Percentiles rank a stretch among this genome's conserved stretches.
Evolutionary conservation across 2,888 invertebrate genomes (phyloP).

Genomic region (Nomada ruficornis): DNA sequence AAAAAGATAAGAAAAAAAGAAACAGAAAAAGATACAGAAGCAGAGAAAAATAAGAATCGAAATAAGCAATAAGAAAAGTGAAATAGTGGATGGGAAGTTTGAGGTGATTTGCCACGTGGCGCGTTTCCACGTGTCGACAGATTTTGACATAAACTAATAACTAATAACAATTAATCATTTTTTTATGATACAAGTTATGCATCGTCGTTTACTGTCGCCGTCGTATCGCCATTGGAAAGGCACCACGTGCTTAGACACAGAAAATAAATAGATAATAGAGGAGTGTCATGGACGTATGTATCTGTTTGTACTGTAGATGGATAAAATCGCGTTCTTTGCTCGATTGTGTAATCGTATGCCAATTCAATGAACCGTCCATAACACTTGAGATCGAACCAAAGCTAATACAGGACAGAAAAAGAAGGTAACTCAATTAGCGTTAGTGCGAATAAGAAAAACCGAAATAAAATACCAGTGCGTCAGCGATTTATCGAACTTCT

Average conservation of each 20-base stretch:
- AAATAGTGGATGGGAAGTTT: slow-evolving; percentile 4
- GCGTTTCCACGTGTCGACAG: slow-evolving; percentile 16
- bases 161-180: not conserved
- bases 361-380: slow-evolving; percentile 27
- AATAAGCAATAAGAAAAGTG: slow-evolving; percentile 21
- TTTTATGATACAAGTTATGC: not conserved
- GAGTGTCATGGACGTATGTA: slow-evolving; percentile 50
- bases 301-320: no score
- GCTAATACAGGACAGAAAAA: slow-evolving; percentile 1
- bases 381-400: slow-evolving; percentile 14
- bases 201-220: not conserved
- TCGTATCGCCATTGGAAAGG: slow-evolving; percentile 16
- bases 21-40: slow-evolving; percentile 8
- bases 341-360: not conserved
- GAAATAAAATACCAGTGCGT: slow-evolving; percentile 28
- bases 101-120: slow-evolving; percentile 1
- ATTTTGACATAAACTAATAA: not conserved
- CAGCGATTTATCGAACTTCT: slow-evolving; percentile 36
- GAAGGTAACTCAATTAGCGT: slow-evolving; percentile 28
- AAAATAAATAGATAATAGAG: slow-evolving; percentile 39
- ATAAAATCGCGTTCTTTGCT: not conserved
- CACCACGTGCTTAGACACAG: slow-evolving; percentile 43
- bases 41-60: slow-evolving; percentile 53
- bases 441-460: slow-evolving; percentile 7
- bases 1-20: slow-evolving; percentile 37